Evolutionary conservation across 2,113 vertebrate species (phyloP).

Genomic region (Pelobates fuscus): DNA sequence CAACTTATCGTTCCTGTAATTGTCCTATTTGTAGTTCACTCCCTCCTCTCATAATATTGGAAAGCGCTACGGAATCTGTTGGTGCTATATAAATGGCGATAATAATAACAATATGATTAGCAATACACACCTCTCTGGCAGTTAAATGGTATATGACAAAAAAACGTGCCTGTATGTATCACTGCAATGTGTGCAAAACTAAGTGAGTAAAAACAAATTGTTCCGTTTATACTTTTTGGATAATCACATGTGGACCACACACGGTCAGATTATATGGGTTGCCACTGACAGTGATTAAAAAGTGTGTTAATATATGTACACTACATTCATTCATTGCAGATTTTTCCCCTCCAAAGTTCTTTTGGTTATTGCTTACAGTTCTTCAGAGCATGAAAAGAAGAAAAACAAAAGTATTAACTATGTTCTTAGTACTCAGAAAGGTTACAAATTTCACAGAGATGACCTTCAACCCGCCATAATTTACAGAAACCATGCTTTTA

Average conservation of each 20-base stretch:
- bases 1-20: too few relatives aligned
- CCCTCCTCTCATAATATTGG: too few relatives aligned
- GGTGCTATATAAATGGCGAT: too few relatives aligned
- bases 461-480: too few relatives aligned
- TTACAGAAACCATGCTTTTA: too few relatives aligned
- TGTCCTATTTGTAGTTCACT: too few relatives aligned
- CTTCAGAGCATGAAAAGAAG: neutral
- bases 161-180: neutral
- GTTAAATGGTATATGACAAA: neutral
- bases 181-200: neutral
- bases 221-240: neutral
- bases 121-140: too few relatives aligned
- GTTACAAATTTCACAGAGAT: constrained; percentile 19
- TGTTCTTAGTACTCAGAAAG: neutral
- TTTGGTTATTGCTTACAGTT: neutral
- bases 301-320: neutral
- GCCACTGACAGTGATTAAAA: neutral
- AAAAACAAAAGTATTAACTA: too few relatives aligned
- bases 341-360: neutral
- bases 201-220: neutral
- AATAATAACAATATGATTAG: too few relatives aligned
- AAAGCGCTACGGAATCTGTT: too few relatives aligned
- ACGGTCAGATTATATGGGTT: neutral
- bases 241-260: constrained; percentile 4
- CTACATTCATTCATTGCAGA: neutral